Evolutionary conservation across 2,888 invertebrate species (phyloP).

Genomic region (Drosophila austrosaltans): DNA sequence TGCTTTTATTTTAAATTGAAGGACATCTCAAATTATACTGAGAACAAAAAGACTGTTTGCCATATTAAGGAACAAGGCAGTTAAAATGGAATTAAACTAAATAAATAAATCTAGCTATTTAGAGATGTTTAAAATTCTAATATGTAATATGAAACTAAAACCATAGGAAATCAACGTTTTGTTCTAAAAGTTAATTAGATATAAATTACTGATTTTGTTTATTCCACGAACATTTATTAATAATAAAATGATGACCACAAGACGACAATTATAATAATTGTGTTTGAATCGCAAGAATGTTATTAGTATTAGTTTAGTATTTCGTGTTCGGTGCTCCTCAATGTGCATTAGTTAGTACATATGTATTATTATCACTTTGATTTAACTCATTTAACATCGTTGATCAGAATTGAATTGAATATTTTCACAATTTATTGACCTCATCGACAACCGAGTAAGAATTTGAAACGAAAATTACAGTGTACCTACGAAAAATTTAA

Average conservation of each 20-base stretch:
- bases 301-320: constrained; percentile 47
- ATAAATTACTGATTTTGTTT: constrained; percentile 2
- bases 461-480: not conserved
- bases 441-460: not conserved
- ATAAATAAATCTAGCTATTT: too few relatives aligned
- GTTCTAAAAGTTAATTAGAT: too few relatives aligned
- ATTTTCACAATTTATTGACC: not conserved
- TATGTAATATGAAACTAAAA: too few relatives aligned
- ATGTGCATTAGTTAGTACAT: constrained; percentile 63
- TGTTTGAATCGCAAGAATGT: constrained; percentile 62
- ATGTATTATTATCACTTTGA: constrained; percentile 77
- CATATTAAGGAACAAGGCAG: too few relatives aligned
- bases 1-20: too few relatives aligned
- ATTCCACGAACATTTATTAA: constrained; percentile 57
- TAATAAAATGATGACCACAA: constrained; percentile 64
- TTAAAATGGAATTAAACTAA: too few relatives aligned
- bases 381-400: constrained; percentile 49
- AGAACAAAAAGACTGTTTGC: too few relatives aligned
- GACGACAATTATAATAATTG: constrained; percentile 51
- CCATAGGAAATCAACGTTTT: too few relatives aligned
- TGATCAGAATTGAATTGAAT: not conserved
- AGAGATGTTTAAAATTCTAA: too few relatives aligned
- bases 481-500: not conserved
- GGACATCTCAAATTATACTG: too few relatives aligned
- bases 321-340: constrained; percentile 16